Conservation (phyloP, 2,113 vertebrate species). For the Lamprotornis superbus region DNA sequence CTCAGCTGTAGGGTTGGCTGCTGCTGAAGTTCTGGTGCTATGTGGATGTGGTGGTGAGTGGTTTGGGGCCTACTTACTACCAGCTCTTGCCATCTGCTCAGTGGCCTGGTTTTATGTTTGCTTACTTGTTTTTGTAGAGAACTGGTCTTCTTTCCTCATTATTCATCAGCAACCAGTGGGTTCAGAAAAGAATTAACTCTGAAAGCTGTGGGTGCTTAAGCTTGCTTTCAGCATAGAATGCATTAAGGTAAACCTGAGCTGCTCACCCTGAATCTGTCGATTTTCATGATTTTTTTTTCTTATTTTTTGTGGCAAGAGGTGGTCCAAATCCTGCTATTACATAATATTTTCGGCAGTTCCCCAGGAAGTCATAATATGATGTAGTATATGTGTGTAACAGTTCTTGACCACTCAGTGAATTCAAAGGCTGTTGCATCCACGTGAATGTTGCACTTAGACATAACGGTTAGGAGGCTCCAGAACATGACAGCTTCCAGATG, state of each 20-base stretch:
- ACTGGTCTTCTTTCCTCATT: neutral
- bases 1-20: neutral
- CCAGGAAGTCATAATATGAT: neutral
- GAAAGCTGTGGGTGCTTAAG: neutral
- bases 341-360: neutral
- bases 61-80: neutral
- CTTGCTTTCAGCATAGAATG: neutral
- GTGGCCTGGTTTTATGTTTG: neutral
- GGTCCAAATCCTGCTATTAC: neutral
- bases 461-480: constrained; percentile 74
- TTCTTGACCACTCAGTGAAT: constrained; percentile 20
- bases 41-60: neutral
- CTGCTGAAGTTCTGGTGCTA: neutral
- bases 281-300: neutral
- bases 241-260: neutral
- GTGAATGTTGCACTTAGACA: constrained; percentile 54
- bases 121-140: neutral
- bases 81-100: neutral
- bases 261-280: neutral
- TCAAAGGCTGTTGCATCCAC: constrained; percentile 2
- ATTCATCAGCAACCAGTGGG: neutral
- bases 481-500: constrained; percentile 93
- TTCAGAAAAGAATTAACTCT: neutral
- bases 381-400: neutral
- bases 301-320: neutral